Evolutionary conservation across 2,113 vertebrate genomes (phyloP).

Genomic region (Python bivittatus): DNA sequence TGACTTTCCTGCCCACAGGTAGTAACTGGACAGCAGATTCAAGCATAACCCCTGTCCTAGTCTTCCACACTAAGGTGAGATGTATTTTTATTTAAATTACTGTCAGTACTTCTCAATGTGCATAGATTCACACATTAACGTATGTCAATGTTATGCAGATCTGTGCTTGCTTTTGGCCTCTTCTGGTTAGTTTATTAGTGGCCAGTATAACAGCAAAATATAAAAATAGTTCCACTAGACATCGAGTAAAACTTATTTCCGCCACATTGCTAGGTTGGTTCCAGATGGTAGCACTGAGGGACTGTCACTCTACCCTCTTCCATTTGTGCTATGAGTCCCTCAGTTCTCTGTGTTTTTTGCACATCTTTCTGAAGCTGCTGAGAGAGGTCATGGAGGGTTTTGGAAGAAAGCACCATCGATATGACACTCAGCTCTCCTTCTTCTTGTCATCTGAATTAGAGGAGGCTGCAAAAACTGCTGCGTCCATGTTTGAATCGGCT

Average conservation of each 20-base stretch:
- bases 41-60: neutral
- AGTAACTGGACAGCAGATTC: neutral
- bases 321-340: neutral
- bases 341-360: too few relatives aligned
- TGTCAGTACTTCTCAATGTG: neutral
- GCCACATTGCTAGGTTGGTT: neutral
- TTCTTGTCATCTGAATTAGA: neutral
- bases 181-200: neutral
- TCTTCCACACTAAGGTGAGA: neutral
- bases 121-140: neutral
- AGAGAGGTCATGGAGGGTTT: neutral
- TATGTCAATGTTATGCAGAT: neutral
- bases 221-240: neutral
- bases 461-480: neutral
- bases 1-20: neutral
- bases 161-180: neutral
- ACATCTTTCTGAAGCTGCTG: neutral
- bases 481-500: neutral
- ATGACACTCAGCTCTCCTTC: neutral
- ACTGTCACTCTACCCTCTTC: neutral
- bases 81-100: neutral
- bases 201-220: neutral
- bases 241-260: neutral
- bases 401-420: neutral
- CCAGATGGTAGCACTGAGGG: neutral